Conservation (phyloP, 2,113 vertebrate species). For the Alexandromys fortis region DNA sequence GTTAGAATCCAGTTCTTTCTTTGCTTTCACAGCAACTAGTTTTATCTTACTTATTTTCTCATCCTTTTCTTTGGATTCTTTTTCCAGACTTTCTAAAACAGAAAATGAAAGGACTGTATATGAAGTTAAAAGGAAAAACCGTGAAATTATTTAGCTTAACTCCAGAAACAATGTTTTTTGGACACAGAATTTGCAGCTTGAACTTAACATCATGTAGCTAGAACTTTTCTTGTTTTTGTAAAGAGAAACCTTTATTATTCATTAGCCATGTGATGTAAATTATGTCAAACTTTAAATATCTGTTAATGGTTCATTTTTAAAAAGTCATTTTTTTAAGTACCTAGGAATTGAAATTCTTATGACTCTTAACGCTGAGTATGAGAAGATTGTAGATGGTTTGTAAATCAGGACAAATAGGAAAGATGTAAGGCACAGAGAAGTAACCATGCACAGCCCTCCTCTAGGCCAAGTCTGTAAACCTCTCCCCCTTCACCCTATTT, state of each 20-base stretch:
- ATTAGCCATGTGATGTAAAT: constrained; percentile 32
- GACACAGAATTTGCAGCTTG: constrained; percentile 27
- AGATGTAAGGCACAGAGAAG: neutral
- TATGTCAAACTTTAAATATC: neutral
- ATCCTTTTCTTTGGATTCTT: constrained; percentile 90
- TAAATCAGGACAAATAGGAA: neutral
- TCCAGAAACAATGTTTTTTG: neutral
- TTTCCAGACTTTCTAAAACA: constrained; percentile 85
- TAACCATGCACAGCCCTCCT: neutral
- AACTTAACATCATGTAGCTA: constrained; percentile 20
- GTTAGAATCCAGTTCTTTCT: constrained; percentile 94
- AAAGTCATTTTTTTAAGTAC: neutral
- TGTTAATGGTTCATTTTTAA: neutral
- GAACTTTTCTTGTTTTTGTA: constrained; percentile 8
- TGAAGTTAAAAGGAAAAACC: constrained; percentile 41
- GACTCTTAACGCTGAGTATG: neutral
- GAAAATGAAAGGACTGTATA: constrained; percentile 59
- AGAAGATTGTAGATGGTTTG: neutral
- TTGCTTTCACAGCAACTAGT: constrained; percentile 96
- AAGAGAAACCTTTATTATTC: constrained; percentile 23
- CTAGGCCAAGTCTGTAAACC: neutral
- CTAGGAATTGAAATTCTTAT: neutral
- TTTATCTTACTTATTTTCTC: constrained; percentile 96
- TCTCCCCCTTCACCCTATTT: neutral
- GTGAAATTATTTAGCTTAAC: constrained; percentile 29